Conservation (phyloP, 1,140 invertebrate species). For the Maconellicoccus hirsutus region DNA sequence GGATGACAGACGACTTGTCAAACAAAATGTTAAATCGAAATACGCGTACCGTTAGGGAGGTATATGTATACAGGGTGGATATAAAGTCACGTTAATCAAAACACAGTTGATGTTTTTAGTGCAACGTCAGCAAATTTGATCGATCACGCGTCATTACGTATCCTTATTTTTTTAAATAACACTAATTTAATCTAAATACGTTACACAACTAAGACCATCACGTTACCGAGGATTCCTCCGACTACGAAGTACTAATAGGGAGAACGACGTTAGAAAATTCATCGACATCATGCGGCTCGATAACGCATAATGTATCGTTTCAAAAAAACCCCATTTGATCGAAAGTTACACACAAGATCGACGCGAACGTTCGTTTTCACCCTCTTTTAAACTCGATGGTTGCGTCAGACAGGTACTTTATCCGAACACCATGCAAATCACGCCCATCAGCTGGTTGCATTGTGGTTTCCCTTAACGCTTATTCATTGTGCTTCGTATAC, state of each 20-base stretch:
- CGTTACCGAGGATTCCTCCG: no score
- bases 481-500: no score
- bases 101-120: not conserved
- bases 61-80: not conserved
- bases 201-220: not conserved
- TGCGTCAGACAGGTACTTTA: not conserved
- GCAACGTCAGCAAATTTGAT: not conserved
- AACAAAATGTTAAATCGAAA: conserved; percentile 5
- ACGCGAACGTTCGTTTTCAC: not conserved
- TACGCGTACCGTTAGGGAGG: not conserved
- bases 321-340: no score
- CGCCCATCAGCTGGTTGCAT: not conserved
- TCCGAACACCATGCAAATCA: not conserved
- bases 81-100: not conserved
- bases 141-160: not conserved
- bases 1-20: not conserved
- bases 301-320: no score
- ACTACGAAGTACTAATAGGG: no score
- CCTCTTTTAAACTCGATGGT: not conserved
- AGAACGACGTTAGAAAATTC: no score
- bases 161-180: not conserved
- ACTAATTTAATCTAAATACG: not conserved
- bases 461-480: not conserved
- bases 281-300: no score
- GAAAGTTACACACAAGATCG: no score